Evolutionary conservation across 2,113 vertebrate species (phyloP).

Genomic region (Thalassarche chlororhynchos): DNA sequence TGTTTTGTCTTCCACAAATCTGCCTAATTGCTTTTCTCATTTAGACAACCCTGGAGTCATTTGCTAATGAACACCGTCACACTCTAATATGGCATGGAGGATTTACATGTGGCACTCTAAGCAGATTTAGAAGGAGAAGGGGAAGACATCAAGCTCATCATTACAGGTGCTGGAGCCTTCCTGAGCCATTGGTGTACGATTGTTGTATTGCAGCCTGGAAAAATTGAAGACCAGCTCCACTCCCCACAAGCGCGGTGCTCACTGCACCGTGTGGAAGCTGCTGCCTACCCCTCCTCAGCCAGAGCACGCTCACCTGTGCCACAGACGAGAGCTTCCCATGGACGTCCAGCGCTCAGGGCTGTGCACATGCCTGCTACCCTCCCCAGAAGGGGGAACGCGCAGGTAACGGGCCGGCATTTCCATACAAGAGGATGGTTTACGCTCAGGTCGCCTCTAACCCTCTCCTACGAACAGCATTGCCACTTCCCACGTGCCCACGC

Average conservation of each 20-base stretch:
- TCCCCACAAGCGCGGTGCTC: not conserved
- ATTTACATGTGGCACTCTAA: slow-evolving; percentile 17
- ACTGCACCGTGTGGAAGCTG: fast-evolving
- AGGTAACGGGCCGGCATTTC: fast-evolving
- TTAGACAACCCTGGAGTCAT: slow-evolving; percentile 60
- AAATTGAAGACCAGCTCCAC: fast-evolving
- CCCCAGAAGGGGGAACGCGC: not conserved
- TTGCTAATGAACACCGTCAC: slow-evolving; percentile 52
- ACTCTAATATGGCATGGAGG: slow-evolving; percentile 10
- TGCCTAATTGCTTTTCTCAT: slow-evolving; percentile 70
- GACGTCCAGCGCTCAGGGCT: not conserved
- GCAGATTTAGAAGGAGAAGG: not conserved
- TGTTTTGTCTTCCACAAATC: slow-evolving; percentile 65
- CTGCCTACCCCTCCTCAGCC: not conserved
- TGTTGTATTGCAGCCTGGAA: not conserved
- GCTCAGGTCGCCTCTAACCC: not conserved
- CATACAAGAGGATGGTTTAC: not conserved
- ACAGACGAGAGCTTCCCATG: fast-evolving
- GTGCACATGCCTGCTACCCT: fast-evolving
- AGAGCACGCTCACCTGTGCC: not conserved
- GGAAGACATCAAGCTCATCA: not conserved
- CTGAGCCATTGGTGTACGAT: not conserved
- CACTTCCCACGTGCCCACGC: fast-evolving
- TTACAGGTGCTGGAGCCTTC: not conserved
- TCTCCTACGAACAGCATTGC: not conserved